Percentiles rank a stretch among this genome's conserved stretches.
phyloP scores from a whole-genome alignment of 2,888 invertebrate genomes.

The Anoncus sp. region DNA sequence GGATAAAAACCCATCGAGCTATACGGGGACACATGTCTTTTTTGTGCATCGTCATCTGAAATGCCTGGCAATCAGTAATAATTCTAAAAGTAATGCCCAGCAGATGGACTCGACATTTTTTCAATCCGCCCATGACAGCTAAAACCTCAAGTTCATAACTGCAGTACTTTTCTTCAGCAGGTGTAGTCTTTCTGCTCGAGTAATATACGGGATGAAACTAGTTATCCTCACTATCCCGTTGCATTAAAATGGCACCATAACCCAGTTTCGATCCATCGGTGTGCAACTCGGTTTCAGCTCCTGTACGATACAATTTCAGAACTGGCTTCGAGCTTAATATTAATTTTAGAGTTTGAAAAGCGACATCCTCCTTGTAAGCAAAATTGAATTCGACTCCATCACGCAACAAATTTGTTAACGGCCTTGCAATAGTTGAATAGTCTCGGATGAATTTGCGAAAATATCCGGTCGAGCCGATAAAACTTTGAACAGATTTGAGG shows the following conservation, averaged over 20 bases:
- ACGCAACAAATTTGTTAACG: constrained; percentile 38
- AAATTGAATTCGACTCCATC: too few species aligned
- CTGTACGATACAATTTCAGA: constrained; percentile 51
- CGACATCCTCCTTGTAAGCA: too few species aligned
- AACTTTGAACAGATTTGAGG: constrained; percentile 44
- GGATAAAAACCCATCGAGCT: constrained; percentile 1
- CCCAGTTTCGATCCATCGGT: constrained; percentile 47
- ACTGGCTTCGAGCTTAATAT: too few species aligned
- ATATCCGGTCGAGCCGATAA: constrained; percentile 63
- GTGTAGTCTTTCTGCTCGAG: not conserved
- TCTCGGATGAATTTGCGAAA: constrained; percentile 61
- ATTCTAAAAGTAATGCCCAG: constrained; percentile 5
- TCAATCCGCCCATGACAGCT: not conserved
- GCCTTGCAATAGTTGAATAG: constrained; percentile 32
- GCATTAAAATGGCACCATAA: constrained; percentile 66
- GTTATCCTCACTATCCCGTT: constrained; percentile 60
- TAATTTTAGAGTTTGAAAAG: too few species aligned
- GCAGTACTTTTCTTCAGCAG: constrained; percentile 10
- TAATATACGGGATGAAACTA: constrained; percentile 13
- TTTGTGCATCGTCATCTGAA: constrained; percentile 7
- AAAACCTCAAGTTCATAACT: constrained; percentile 7
- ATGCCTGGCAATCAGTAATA: constrained; percentile 10
- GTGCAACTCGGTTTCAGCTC: constrained; percentile 59
- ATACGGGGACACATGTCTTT: not conserved
- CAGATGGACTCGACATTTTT: constrained; percentile 11